Conservation (phyloP, 2,888 invertebrate genomes). For the Gryllus longicercus region DNA sequence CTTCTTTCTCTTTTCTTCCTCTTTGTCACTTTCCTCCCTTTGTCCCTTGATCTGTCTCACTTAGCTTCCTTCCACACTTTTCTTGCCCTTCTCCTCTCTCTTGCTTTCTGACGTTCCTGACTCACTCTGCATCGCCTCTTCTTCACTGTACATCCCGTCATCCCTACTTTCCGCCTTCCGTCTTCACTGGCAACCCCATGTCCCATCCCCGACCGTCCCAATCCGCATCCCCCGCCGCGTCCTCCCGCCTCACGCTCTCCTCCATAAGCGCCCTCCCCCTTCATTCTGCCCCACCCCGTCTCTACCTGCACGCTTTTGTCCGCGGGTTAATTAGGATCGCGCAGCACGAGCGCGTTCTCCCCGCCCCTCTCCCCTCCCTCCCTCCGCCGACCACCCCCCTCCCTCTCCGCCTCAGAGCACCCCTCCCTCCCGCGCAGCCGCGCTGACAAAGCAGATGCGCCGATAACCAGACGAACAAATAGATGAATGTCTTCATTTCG, state of each 20-base stretch:
- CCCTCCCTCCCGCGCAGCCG: neutral
- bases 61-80: too few species aligned
- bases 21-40: too few species aligned
- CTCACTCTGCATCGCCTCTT: too few species aligned
- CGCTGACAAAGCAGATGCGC: slow-evolving; percentile 19
- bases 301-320: neutral
- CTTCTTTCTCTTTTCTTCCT: too few species aligned
- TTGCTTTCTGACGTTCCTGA: too few species aligned
- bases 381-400: neutral
- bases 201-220: too few species aligned
- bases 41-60: too few species aligned
- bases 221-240: neutral
- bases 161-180: too few species aligned
- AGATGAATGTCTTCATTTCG: slow-evolving; percentile 17
- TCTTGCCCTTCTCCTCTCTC: too few species aligned
- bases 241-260: slow-evolving; percentile 12
- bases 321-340: neutral
- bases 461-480: slow-evolving; percentile 10
- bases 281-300: neutral
- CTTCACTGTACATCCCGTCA: too few species aligned
- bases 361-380: neutral
- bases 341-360: slow-evolving; percentile 20
- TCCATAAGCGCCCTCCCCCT: neutral
- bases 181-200: too few species aligned
- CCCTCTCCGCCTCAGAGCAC: too few species aligned